These are phyloP conservation scores for Cryptoprocta ferox DNA, from an alignment of 2,797 vertebrate genomes.

Conservation along the genomic window DNA sequence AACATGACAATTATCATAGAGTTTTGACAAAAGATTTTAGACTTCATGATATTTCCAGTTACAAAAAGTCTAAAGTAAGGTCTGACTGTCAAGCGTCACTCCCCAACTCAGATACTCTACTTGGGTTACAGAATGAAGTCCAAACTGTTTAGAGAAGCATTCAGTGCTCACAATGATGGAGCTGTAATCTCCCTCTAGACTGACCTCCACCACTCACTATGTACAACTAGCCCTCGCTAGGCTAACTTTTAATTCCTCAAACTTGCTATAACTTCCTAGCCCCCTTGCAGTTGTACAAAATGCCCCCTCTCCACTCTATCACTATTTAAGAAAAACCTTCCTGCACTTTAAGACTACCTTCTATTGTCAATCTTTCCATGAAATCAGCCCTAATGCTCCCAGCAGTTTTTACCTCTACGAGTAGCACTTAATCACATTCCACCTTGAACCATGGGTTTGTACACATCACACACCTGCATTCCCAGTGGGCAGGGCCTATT, in stretches of 20 bases:
- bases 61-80: conserved; percentile 20
- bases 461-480: conserved; percentile 28
- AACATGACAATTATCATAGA: conserved; percentile 46
- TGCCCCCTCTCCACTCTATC: neutral
- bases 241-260: neutral
- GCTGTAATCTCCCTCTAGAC: neutral
- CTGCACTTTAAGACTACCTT: neutral
- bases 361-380: conserved; percentile 2
- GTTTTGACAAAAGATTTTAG: conserved; percentile 62
- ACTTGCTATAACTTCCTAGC: neutral
- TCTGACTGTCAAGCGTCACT: neutral
- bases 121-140: neutral
- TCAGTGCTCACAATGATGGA: neutral
- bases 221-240: neutral
- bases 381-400: neutral
- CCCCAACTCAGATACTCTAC: neutral
- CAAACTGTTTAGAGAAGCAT: neutral
- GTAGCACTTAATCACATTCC: neutral
- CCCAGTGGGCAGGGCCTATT: neutral
- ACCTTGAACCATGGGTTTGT: neutral
- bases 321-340: neutral
- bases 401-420: neutral
- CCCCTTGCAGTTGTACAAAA: neutral
- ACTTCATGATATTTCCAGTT: conserved; percentile 53
- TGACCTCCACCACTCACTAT: neutral